phyloP scores from a whole-genome alignment of 92 coral and sea anemone genomes.

The Parazoanthus atlanticus region DNA sequence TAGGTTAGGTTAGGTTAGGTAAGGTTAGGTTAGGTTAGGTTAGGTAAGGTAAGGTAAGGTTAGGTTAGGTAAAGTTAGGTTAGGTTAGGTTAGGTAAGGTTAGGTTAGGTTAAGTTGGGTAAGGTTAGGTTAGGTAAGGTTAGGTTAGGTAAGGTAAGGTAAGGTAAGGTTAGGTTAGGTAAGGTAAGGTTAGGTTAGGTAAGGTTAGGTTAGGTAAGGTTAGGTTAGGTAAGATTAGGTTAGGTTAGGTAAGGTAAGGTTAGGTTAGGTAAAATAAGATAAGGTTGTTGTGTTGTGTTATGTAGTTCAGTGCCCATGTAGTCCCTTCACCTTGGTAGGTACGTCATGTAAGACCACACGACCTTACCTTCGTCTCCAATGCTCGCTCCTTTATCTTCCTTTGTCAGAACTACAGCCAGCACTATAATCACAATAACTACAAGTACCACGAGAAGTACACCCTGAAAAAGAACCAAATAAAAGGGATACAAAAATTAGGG shows the following conservation, averaged over 20 bases:
- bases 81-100: too few relatives aligned
- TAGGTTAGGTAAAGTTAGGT: not conserved
- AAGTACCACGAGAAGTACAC: not conserved
- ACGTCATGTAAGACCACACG: not conserved
- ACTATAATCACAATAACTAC: constrained; percentile 17
- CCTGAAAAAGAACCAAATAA: constrained; percentile 1
- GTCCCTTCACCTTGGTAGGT: not conserved
- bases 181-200: too few relatives aligned
- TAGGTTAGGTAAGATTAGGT: too few relatives aligned
- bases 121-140: too few relatives aligned
- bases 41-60: not conserved
- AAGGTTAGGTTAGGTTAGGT: too few relatives aligned
- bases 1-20: too few relatives aligned
- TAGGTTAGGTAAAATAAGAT: not conserved
- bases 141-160: not conserved
- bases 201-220: too few relatives aligned
- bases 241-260: not conserved
- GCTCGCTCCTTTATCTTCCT: not conserved
- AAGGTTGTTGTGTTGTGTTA: too few relatives aligned
- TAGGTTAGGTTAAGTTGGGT: too few relatives aligned
- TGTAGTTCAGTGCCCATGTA: not conserved
- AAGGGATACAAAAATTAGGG: not conserved
- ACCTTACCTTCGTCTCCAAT: not conserved
- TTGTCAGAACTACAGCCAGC: not conserved
- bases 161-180: too few relatives aligned